Conservation (phyloP, 2,888 invertebrate species). For the Andrena trimmerana region DNA sequence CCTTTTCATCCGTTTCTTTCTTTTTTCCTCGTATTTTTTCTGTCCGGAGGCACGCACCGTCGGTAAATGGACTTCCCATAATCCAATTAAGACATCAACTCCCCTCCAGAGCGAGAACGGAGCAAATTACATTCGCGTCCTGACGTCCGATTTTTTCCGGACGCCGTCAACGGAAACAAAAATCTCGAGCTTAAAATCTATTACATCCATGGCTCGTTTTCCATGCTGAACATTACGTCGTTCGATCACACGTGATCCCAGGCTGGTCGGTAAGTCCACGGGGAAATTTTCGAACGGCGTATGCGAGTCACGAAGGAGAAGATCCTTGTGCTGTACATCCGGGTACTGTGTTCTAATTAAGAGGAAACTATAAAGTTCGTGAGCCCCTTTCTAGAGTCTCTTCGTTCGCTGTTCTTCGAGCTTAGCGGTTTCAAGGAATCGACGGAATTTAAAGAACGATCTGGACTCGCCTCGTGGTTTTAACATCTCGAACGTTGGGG, state of each 20-base stretch:
- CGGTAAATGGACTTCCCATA: slow-evolving; percentile 60
- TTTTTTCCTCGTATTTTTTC: slow-evolving; percentile 23
- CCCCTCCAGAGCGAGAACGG: slow-evolving; percentile 9
- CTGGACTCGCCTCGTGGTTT: not conserved
- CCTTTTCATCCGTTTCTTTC: slow-evolving; percentile 50
- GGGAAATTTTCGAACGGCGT: slow-evolving; percentile 58
- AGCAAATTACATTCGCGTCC: slow-evolving; percentile 7
- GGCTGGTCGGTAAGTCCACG: slow-evolving; percentile 44
- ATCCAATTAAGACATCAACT: slow-evolving; percentile 63
- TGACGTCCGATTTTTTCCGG: slow-evolving; percentile 10
- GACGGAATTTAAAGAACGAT: slow-evolving; percentile 8
- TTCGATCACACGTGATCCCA: slow-evolving; percentile 33
- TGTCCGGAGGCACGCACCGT: slow-evolving; percentile 27
- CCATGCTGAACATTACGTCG: slow-evolving; percentile 31
- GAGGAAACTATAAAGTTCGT: slow-evolving; percentile 65
- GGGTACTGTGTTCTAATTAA: slow-evolving; percentile 67
- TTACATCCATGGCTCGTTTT: slow-evolving; percentile 12
- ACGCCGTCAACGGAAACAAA: slow-evolving; percentile 5
- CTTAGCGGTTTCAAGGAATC: not conserved
- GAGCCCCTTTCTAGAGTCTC: not conserved
- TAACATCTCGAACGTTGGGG: not conserved
- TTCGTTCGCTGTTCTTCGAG: not conserved
- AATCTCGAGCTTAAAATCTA: slow-evolving; percentile 9
- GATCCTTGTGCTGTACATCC: slow-evolving; percentile 49
- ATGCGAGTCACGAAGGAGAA: slow-evolving; percentile 67